Percentiles rank a stretch among this genome's conserved stretches.
phyloP scores from a whole-genome alignment of 2,888 invertebrate species.

The Punctoribates punctum region DNA sequence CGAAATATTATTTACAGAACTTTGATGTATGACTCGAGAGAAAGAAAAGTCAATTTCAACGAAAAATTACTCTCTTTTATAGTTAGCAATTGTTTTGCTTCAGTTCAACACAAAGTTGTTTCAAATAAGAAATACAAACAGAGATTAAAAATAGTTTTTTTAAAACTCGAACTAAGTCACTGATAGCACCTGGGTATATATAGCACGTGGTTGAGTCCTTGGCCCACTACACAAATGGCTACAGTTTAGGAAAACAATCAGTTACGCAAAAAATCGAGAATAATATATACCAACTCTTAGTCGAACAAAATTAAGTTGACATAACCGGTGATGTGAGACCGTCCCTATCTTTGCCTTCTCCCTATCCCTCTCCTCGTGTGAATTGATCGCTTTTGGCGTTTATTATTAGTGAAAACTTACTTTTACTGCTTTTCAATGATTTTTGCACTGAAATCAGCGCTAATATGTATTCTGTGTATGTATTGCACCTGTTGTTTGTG shows the following conservation, averaged over 20 bases:
- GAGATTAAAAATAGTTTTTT: background rate
- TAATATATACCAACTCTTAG: background rate
- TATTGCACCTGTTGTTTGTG: slow-evolving; percentile 38
- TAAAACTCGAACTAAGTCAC: slow-evolving; percentile 1
- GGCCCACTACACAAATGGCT: slow-evolving; percentile 31
- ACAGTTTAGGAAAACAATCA: slow-evolving; percentile 29
- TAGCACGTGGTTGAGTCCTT: slow-evolving; percentile 30
- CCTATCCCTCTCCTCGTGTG: slow-evolving; percentile 40
- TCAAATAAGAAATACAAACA: background rate
- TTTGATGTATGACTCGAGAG: background rate
- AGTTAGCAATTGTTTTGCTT: slow-evolving; percentile 21
- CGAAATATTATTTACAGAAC: background rate
- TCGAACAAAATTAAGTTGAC: slow-evolving; percentile 12
- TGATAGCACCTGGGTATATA: background rate
- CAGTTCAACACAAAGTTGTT: background rate
- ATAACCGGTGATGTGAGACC: slow-evolving; percentile 32
- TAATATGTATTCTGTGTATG: slow-evolving; percentile 15
- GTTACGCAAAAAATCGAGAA: slow-evolving; percentile 27
- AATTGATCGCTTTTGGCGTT: slow-evolving; percentile 18
- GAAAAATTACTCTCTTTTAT: background rate
- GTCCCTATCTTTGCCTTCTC: background rate
- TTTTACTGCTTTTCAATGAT: background rate
- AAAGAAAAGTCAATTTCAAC: background rate
- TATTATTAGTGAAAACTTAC: background rate
- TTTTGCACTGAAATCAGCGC: background rate